phyloP scores from a whole-genome alignment of 2,888 invertebrate species.

The Folsomia candida region DNA sequence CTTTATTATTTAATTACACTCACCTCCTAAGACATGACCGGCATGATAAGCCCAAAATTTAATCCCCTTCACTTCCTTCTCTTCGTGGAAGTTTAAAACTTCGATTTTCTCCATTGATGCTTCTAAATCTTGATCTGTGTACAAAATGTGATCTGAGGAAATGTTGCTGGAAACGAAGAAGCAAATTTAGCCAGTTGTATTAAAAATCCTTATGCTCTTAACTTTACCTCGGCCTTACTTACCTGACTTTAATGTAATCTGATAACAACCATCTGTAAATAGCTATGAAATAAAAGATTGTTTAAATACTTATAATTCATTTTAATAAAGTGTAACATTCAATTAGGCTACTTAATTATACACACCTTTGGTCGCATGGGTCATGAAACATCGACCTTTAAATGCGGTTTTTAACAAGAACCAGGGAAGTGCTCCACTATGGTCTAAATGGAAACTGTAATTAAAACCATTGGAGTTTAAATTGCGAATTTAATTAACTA shows the following conservation, averaged over 20 bases:
- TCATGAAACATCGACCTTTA: constrained; percentile 98
- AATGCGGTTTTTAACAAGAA: constrained; percentile 95
- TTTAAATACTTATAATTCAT: too few relatives aligned
- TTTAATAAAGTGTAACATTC: too few relatives aligned
- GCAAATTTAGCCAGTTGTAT: neutral
- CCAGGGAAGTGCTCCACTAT: constrained; percentile 97
- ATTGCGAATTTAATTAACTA: constrained; percentile 7
- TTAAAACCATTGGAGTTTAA: constrained; percentile 24
- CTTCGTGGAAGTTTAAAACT: constrained; percentile 96
- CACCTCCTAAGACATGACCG: constrained; percentile 86
- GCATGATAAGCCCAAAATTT: constrained; percentile 99
- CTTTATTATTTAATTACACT: too few relatives aligned
- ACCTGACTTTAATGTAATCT: constrained; percentile 97
- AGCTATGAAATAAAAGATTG: too few relatives aligned
- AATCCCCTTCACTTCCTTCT: constrained; percentile 93
- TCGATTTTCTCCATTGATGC: constrained; percentile 98
- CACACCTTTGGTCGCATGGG: constrained; percentile 98
- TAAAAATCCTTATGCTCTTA: neutral
- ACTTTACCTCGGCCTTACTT: constrained; percentile 38
- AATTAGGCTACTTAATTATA: too few relatives aligned
- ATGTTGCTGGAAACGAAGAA: constrained; percentile 84
- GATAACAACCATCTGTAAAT: constrained; percentile 98
- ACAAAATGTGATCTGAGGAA: constrained; percentile 93
- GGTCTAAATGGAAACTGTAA: constrained; percentile 92
- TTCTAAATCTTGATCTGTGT: constrained; percentile 94